Percentiles rank a stretch among this genome's conserved stretches.
Conservation (phyloP, 2,888 invertebrate species). For the Antheraea assamensis region DNA sequence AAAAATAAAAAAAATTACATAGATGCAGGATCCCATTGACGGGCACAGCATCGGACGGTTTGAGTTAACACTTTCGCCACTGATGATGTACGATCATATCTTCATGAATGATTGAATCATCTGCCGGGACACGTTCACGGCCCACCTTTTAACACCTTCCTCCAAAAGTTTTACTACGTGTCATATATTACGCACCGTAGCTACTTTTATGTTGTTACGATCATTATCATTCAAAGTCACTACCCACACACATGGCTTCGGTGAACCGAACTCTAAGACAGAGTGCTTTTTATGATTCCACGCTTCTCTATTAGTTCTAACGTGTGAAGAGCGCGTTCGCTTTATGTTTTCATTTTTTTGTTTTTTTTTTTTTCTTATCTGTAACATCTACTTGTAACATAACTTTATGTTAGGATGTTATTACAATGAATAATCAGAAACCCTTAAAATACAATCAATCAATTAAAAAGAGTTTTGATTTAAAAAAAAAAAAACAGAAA, state of each 20-base stretch:
- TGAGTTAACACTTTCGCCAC: slow-evolving; percentile 74
- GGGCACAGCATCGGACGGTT: slow-evolving; percentile 48
- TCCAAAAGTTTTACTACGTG: slow-evolving; percentile 76
- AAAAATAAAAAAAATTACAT: slow-evolving; percentile 56
- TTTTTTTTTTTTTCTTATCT: too few relatives aligned
- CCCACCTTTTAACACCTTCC: slow-evolving; percentile 79
- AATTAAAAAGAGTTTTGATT: slow-evolving; percentile 16
- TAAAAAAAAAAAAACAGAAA: slow-evolving; percentile 24
- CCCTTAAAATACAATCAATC: slow-evolving; percentile 16
- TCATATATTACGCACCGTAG: slow-evolving; percentile 75
- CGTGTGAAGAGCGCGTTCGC: slow-evolving; percentile 27
- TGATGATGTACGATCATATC: slow-evolving; percentile 79
- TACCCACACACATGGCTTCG: slow-evolving; percentile 63
- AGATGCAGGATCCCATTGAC: slow-evolving; percentile 61
- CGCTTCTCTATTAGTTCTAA: slow-evolving; percentile 43
- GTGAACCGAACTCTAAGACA: slow-evolving; percentile 42
- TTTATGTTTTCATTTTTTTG: slow-evolving; percentile 21
- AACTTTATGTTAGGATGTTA: not conserved
- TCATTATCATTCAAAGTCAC: slow-evolving; percentile 79
- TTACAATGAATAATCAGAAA: not conserved
- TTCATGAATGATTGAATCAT: slow-evolving; percentile 80
- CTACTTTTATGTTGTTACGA: slow-evolving; percentile 79
- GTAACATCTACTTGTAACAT: slow-evolving; percentile 15
- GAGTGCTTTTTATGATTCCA: slow-evolving; percentile 42
- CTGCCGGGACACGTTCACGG: slow-evolving; percentile 74